Conservation (phyloP, 1,140 invertebrate genomes). For the Sinonovacula constricta region DNA sequence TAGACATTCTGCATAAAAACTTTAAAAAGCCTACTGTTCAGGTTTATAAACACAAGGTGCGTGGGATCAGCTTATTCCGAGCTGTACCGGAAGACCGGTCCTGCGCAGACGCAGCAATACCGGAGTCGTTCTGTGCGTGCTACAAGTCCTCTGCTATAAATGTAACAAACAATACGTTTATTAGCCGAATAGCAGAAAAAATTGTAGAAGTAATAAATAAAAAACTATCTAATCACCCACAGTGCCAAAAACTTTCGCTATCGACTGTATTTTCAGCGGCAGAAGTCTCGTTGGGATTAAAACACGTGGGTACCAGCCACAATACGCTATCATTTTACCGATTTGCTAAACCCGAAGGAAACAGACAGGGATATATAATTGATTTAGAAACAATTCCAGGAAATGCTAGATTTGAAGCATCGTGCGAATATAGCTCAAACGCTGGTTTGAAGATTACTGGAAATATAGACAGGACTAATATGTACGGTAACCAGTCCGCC, state of each 20-base stretch:
- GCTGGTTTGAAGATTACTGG: not conserved
- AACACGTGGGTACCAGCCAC: not conserved
- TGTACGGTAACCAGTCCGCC: slow-evolving; percentile 12
- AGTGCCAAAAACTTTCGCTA: not conserved
- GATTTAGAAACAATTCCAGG: slow-evolving; percentile 1
- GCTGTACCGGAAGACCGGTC: not conserved
- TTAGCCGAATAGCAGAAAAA: slow-evolving; percentile 24
- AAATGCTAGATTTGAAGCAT: slow-evolving; percentile 1
- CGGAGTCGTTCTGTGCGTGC: slow-evolving; percentile 24
- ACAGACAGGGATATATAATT: not conserved
- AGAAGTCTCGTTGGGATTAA: not conserved
- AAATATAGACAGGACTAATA: slow-evolving; percentile 11
- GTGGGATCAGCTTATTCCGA: slow-evolving; percentile 15
- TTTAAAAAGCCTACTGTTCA: not conserved
- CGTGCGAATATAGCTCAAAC: not conserved
- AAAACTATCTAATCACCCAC: not conserved
- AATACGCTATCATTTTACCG: not conserved
- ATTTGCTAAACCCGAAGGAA: not conserved
- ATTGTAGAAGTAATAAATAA: slow-evolving; percentile 10
- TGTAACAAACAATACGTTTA: not conserved
- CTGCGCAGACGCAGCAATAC: slow-evolving; percentile 2
- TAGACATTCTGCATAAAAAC: not conserved
- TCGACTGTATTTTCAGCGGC: not conserved
- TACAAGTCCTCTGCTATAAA: slow-evolving; percentile 1
- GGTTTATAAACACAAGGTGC: not conserved